phyloP scores from a whole-genome alignment of 2,888 invertebrate species.

The Pediacus dermestoides region DNA sequence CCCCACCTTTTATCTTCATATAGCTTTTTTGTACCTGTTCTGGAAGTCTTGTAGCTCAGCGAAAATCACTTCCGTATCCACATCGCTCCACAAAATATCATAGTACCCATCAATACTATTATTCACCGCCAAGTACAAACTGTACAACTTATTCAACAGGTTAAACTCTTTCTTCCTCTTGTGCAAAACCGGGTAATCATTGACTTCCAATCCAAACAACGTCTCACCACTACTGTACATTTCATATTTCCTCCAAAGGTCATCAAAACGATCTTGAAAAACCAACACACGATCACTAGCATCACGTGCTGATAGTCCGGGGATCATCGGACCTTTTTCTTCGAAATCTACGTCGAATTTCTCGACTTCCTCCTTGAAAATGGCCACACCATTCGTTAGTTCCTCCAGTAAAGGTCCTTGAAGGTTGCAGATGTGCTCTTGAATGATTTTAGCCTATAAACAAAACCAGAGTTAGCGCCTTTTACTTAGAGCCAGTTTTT shows the following conservation, averaged over 20 bases:
- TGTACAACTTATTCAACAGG: constrained; percentile 77
- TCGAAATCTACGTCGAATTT: constrained; percentile 72
- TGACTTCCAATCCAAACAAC: constrained; percentile 77
- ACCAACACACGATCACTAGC: constrained; percentile 77
- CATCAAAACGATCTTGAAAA: constrained; percentile 79
- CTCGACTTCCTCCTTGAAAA: constrained; percentile 63
- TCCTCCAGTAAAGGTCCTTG: constrained; percentile 73
- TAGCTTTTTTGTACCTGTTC: constrained; percentile 58
- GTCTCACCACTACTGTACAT: constrained; percentile 75
- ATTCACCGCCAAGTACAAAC: constrained; percentile 76
- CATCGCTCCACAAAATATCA: constrained; percentile 78
- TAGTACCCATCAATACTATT: constrained; percentile 83
- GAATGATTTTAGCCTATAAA: constrained; percentile 62
- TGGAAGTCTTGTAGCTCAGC: constrained; percentile 80
- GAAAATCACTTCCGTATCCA: constrained; percentile 79
- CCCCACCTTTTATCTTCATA: no score
- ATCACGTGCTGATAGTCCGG: constrained; percentile 78
- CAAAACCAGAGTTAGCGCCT: neutral
- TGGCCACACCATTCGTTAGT: constrained; percentile 65
- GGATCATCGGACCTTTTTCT: constrained; percentile 78
- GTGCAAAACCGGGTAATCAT: constrained; percentile 77
- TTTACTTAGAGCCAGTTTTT: no score
- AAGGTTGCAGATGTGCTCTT: constrained; percentile 66
- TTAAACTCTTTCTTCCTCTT: constrained; percentile 80
- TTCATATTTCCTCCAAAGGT: constrained; percentile 74